phyloP scores from a whole-genome alignment of 2,888 invertebrate species.

The Sussaba pulchella region DNA sequence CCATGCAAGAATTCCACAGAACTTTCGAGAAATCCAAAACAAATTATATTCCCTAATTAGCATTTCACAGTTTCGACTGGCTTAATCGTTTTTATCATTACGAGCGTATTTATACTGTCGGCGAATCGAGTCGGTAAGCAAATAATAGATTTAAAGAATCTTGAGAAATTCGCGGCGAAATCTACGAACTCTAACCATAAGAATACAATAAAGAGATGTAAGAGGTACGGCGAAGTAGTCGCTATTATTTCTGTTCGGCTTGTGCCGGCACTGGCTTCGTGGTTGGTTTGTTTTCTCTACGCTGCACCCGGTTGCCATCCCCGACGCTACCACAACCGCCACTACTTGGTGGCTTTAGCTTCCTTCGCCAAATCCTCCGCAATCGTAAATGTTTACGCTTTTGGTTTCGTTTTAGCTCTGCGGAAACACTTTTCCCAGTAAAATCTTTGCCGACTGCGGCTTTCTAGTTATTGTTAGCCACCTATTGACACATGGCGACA shows the following conservation, averaged over 20 bases:
- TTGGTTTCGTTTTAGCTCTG: conserved; percentile 29
- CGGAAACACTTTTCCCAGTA: neutral
- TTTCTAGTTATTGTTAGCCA: conserved; percentile 10
- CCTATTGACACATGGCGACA: conserved; percentile 8
- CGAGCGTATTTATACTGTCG: conserved; percentile 15
- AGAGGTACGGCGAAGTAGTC: conserved; percentile 25
- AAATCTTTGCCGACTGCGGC: conserved; percentile 23
- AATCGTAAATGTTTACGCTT: conserved; percentile 64
- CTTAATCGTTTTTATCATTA: neutral
- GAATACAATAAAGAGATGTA: conserved; percentile 31
- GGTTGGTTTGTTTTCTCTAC: conserved; percentile 55
- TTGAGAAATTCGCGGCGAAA: conserved; percentile 15
- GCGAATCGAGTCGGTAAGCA: conserved; percentile 17
- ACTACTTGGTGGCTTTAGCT: conserved; percentile 49
- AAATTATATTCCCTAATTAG: neutral
- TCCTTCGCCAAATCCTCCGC: conserved; percentile 51
- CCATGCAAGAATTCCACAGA: neutral
- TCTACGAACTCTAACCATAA: conserved; percentile 15
- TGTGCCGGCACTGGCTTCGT: conserved; percentile 45
- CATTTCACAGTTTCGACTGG: neutral
- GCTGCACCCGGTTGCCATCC: conserved; percentile 16
- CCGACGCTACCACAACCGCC: too few species aligned
- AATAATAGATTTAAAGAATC: conserved; percentile 37
- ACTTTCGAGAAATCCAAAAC: neutral
- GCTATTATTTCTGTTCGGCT: conserved; percentile 61